phyloP scores from a whole-genome alignment of 2,888 invertebrate species.

The Crossocerus cetratus region DNA sequence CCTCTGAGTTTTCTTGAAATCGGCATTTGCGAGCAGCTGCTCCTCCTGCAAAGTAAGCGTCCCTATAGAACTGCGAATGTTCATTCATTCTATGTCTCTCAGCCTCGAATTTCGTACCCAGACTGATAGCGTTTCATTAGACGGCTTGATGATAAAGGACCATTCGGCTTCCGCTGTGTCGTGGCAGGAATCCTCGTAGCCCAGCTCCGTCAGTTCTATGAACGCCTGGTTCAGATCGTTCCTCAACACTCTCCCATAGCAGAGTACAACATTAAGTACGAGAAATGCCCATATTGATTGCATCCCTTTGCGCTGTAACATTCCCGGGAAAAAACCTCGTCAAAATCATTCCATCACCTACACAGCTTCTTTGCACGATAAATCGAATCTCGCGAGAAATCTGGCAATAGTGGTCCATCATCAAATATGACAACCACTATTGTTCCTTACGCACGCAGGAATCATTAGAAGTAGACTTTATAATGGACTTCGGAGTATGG shows the following conservation, averaged over 20 bases:
- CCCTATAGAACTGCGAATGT: neutral
- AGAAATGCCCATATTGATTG: conserved; percentile 48
- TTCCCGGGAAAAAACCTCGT: neutral
- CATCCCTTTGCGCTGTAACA: conserved; percentile 46
- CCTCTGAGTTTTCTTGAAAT: conserved; percentile 56
- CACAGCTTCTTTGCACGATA: too few species aligned
- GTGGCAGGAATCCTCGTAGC: conserved; percentile 67
- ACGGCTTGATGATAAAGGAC: conserved; percentile 62
- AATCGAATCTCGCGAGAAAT: too few species aligned
- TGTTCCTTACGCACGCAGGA: too few species aligned
- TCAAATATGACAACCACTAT: too few species aligned
- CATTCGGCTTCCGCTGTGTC: conserved; percentile 64
- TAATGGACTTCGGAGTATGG: too few species aligned
- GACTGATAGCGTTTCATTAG: conserved; percentile 50
- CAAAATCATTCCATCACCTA: neutral
- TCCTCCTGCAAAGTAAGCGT: conserved; percentile 53
- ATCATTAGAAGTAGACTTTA: too few species aligned
- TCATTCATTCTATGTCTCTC: neutral
- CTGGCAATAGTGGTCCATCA: too few species aligned
- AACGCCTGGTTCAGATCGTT: conserved; percentile 36
- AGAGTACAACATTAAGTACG: conserved; percentile 42
- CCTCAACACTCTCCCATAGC: conserved; percentile 31
- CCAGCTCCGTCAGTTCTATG: conserved; percentile 61
- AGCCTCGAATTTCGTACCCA: conserved; percentile 65
- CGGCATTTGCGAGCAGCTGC: conserved; percentile 51